Conservation (phyloP, 2,113 vertebrate species). For the Sturnira hondurensis region DNA sequence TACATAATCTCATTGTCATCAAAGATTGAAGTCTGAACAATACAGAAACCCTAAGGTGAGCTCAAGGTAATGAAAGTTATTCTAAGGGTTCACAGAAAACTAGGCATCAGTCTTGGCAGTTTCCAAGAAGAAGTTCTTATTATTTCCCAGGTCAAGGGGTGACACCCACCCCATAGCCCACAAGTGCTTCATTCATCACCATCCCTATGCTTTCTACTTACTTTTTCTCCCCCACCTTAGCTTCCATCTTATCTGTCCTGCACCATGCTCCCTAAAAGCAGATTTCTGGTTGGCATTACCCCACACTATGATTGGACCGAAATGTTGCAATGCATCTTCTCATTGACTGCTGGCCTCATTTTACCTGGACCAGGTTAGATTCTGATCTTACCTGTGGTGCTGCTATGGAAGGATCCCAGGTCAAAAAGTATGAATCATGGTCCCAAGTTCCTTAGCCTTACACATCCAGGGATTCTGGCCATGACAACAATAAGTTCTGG, state of each 20-base stretch:
- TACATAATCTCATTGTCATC: rapidly evolving
- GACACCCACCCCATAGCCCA: too few relatives aligned
- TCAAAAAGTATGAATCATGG: not conserved
- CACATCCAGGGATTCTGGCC: not conserved
- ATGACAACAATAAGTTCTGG: not conserved
- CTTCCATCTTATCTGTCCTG: not conserved
- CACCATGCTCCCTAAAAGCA: not conserved
- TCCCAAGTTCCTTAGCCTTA: not conserved
- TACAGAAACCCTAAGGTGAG: not conserved
- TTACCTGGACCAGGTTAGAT: not conserved
- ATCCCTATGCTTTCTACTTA: not conserved
- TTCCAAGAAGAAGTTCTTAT: not conserved
- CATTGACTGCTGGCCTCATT: not conserved
- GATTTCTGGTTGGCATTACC: not conserved
- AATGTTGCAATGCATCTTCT: not conserved
- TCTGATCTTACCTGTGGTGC: not conserved
- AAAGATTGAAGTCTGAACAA: not conserved
- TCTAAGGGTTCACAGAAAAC: too few relatives aligned
- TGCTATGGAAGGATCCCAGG: too few relatives aligned
- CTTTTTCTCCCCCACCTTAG: not conserved
- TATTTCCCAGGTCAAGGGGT: not conserved
- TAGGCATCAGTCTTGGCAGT: not conserved
- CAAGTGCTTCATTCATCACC: too few relatives aligned
- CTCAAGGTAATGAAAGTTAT: not conserved
- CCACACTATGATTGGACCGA: not conserved